Evolutionary conservation across 2,113 vertebrate genomes (phyloP), one percentile per base, ranked within the genome.

Genomic region (Misgurnus anguillicaudatus): DNA sequence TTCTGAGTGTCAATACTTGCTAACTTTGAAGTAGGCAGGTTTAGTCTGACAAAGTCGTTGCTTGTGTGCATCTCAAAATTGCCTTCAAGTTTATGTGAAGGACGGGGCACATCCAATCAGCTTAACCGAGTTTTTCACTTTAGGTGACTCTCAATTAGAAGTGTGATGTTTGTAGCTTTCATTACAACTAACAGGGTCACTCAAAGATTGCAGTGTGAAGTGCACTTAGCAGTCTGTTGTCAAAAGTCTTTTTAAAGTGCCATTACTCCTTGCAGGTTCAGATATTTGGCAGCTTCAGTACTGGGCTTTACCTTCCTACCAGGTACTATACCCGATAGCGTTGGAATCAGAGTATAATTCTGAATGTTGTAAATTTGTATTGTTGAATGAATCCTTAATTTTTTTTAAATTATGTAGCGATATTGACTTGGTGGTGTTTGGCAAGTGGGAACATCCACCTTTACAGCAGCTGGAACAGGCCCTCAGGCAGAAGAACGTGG

Each of bases 261-360:
- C 14, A 24, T 39, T 74, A 8, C 68, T 80, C 16, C 84, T 84
- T 92, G 6, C 84, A 99, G 96, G 96, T 98, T 55, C 96, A 98
- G 85, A 97, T 99, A 91, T 98, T 98, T 89, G 97, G 97, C 91
- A 98, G 97, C 92, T 98, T 99, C 89, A 98, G 96, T 87, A 98
- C 96, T 60, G 97, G 96, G 36, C 95, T 99, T 83, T 99, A 99
- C 87, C 95, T 99, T 79, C 97, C 97, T 69, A 99, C 97, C 62
- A 99, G 97, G 97, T 96, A 87, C 93, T 93, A 31, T 14, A 83
- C 89, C 84, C 31, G 24, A 42, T n/a, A 0, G 5, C 24, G 6
- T 42, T 42, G 24, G 6, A 77, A 66, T 5, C 41, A 1, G 13
- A 53, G 48, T 51, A 14, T 57, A 5, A 10, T 38, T 31, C 10